These are phyloP conservation scores for Morus bassanus DNA, from an alignment of 2,797 vertebrate genomes.

Conservation along the genomic window DNA sequence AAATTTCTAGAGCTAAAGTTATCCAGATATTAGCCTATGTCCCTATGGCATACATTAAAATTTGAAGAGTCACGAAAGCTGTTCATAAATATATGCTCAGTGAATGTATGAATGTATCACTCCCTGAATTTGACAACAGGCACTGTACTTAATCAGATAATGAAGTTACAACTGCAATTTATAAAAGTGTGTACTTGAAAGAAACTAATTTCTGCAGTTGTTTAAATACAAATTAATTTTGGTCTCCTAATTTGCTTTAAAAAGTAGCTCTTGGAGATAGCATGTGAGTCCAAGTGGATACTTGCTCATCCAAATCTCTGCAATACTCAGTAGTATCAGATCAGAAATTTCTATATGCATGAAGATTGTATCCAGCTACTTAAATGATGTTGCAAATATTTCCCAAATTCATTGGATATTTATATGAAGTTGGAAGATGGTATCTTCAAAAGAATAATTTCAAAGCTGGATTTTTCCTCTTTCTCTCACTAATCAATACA, in stretches of 20 bases:
- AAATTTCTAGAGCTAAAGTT: background rate
- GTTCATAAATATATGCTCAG: background rate
- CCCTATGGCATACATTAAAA: background rate
- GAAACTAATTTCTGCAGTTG: background rate
- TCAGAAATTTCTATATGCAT: background rate
- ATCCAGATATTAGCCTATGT: background rate
- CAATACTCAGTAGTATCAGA: background rate
- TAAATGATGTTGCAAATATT: background rate
- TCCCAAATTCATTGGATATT: background rate
- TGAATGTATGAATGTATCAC: background rate
- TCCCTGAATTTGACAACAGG: background rate
- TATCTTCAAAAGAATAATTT: constrained; percentile 26
- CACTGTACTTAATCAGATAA: background rate
- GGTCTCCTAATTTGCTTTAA: background rate
- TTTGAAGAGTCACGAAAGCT: background rate
- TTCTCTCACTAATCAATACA: constrained; percentile 3
- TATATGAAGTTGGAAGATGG: background rate
- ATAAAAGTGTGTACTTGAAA: background rate
- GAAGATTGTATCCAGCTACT: background rate
- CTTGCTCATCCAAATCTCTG: background rate
- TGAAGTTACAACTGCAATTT: background rate
- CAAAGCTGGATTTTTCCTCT: background rate
- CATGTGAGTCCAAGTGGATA: background rate
- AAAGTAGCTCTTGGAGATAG: background rate
- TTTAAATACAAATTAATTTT: background rate